Base-by-base conservation (phyloP, 2,888 invertebrate species). In the Eilema caniola region DNA sequence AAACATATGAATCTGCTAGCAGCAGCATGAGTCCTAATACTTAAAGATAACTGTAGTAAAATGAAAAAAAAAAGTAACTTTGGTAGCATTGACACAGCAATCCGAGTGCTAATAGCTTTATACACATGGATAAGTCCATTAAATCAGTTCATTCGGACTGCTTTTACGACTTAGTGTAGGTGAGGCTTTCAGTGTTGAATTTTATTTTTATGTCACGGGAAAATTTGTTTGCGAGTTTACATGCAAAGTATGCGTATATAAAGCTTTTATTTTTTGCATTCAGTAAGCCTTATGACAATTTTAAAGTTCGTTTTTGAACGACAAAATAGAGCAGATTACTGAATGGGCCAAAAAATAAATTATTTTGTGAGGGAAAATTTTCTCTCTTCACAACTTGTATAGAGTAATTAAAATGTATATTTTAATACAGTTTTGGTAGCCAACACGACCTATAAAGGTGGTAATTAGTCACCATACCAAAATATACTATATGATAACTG, bases 191-290 rank as follows among this genome's bases (percentile, higher is more conserved):
- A 71, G 64, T 68, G 62, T 28, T 16, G 64, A 69, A 72, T 72
- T 72, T 69, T 63, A 69, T 72, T 72, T 71, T 72, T 69, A 72
- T 72, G 66, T 37, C 59, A 4, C n/a, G 68, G 62, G 62, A 68
- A 71, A 66, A 66, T 57, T 47, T 41, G 65, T 62, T 71, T 20
- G 61, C 60, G 67, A 11, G 3, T 5, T 62, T 37, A 70, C 23
- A 20, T 31, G 14, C 28, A 65, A 41, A 67, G 25, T 67, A 61
- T 67, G 37, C n/a, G 8, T n/a, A 23, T 31, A 53, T 53, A 56
- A 23, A 65, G 14, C 28, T 65, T 56, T 28, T 53, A 64, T 53
- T 23, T n/a, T 28, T 23, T 53, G 28, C n/a, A 28, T 11, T 24
- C 24, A 5, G 20, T 62, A 37, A 62, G n/a, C 31, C 61, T n/a